A percentile compares a stretch with the other conserved stretches of the same genome.
These are phyloP conservation scores for Penaeus indicus DNA, from an alignment of 1,140 invertebrate species.

Conservation along the genomic window DNA sequence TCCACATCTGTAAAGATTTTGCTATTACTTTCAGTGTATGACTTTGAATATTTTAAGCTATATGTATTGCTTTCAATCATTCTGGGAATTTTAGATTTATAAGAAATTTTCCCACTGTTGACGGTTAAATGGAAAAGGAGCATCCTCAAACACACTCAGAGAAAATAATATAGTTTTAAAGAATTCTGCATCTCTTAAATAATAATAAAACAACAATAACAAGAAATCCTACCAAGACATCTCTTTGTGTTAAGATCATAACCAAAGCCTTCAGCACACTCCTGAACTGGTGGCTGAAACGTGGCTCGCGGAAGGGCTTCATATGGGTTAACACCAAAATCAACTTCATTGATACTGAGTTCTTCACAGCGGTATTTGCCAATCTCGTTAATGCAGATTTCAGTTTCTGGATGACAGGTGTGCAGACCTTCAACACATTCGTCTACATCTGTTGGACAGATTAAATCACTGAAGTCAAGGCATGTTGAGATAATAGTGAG, in stretches of 20 bases:
- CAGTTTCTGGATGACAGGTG: conserved; percentile 42
- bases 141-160: too few relatives aligned
- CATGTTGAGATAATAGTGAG: too few relatives aligned
- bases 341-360: conserved; percentile 43
- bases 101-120: too few relatives aligned
- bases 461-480: too few relatives aligned
- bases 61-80: not conserved
- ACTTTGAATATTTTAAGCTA: not conserved
- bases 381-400: conserved; percentile 67
- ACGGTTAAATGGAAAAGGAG: too few relatives aligned
- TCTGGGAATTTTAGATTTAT: too few relatives aligned
- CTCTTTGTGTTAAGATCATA: conserved; percentile 56
- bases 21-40: not conserved
- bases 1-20: conserved; percentile 76
- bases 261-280: conserved; percentile 64
- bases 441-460: conserved; percentile 50
- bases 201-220: not conserved
- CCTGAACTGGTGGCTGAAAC: conserved; percentile 40
- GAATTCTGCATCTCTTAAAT: not conserved
- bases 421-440: conserved; percentile 54
- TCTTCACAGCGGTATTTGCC: conserved; percentile 69
- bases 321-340: not conserved
- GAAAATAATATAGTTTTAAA: not conserved
- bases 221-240: conserved; percentile 57
- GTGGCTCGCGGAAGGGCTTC: conserved; percentile 21